phyloP scores from a whole-genome alignment of 2,797 vertebrate genomes.

The Danio tinwini region DNA sequence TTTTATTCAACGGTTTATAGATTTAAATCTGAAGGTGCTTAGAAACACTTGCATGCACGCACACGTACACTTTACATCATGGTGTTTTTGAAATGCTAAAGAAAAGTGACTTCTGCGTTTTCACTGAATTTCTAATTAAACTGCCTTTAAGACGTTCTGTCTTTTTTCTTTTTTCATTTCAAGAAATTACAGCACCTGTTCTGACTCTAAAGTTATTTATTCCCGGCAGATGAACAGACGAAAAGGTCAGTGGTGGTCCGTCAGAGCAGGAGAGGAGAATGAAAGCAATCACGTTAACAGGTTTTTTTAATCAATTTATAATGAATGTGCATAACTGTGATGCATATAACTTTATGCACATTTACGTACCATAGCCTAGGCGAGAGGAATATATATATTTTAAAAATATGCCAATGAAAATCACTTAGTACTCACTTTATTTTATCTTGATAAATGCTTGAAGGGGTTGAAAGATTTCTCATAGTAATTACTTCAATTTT shows the following conservation, averaged over 20 bases:
- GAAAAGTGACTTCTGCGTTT: not conserved
- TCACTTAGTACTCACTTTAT: not conserved
- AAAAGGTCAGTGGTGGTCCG: not conserved
- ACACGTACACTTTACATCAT: not conserved
- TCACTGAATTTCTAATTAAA: conserved; percentile 9
- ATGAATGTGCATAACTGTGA: not conserved
- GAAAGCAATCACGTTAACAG: not conserved
- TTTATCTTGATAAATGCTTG: not conserved
- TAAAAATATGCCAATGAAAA: not conserved
- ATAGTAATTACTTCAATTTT: not conserved
- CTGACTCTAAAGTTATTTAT: not conserved
- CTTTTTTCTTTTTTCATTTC: not conserved
- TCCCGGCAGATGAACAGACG: not conserved
- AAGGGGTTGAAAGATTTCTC: not conserved
- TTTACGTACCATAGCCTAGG: not conserved
- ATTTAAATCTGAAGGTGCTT: not conserved
- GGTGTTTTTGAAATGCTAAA: not conserved
- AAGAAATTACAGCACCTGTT: not conserved
- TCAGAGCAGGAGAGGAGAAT: not conserved
- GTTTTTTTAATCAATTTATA: conserved; percentile 1
- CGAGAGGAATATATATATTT: not conserved
- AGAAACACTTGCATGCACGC: not conserved
- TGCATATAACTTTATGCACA: not conserved
- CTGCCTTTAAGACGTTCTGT: not conserved
- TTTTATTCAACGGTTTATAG: conserved; percentile 31